Evolutionary conservation across 2,888 invertebrate genomes (phyloP), one percentile per base, ranked within the genome.

Genomic region (Clanis bilineata): DNA sequence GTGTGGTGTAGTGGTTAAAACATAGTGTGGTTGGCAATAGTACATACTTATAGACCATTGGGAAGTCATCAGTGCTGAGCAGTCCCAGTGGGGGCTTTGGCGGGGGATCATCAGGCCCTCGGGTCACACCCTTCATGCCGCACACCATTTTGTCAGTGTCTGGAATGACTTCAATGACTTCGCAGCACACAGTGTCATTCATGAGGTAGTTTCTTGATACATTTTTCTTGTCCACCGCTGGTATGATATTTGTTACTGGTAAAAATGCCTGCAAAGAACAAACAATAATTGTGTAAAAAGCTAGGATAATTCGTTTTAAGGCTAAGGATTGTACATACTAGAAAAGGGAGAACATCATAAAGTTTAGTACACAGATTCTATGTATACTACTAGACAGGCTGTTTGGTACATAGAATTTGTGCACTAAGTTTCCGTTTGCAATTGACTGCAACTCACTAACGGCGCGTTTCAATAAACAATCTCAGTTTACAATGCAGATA

Each of bases 101-200:
- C 69, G 94, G 94, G 62, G 96, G 95, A 77, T 95, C 95, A 75
- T 95, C 94, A 23, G 95, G 93, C 65, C 94, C 93, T 76, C 95
- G 93, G 71, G 95, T 94, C 70, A 95, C 93, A 65, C 96, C 96
- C 88, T 96, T 95, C 96, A 97, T 96, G 85, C 97, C 96, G 85
- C 96, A 95, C 74, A 96, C 95, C 93, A 97, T 95, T 93, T 97
- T 97, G 91, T 97, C 97, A 59, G 96, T 95, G 85, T 97, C 97
- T 54, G 96, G 95, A 82, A 96, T 96, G 66, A 97, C 95, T 93
- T 96, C 97, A 76, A 97, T 93, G 57, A 97, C 96, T 93, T 97
- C 97, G 86, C 97, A 97, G 93, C 97, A 96, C 62, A 97, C 95
- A 74, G 95, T 95, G 92, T 97, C 97, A 93, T 96, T 96, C 88